phyloP scores from a whole-genome alignment of 92 coral and sea anemone genomes.

The Zoanthus gigantus region DNA sequence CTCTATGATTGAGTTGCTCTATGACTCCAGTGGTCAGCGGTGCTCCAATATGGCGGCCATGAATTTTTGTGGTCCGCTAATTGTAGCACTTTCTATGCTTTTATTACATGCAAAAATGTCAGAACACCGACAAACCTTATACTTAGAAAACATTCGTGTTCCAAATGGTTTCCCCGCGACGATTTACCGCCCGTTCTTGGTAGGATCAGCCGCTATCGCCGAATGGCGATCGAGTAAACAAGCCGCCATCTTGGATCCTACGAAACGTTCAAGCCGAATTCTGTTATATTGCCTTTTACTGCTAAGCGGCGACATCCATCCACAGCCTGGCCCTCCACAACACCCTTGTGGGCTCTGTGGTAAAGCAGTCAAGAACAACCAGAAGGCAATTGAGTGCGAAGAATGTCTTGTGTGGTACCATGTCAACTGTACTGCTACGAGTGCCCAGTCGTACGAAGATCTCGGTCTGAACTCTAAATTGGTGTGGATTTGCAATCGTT shows the following conservation, averaged over 20 bases:
- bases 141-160: conserved; percentile 14
- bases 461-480: conserved; percentile 42
- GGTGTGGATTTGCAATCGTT: conserved; percentile 48
- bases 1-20: too few relatives aligned
- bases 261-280: conserved; percentile 27
- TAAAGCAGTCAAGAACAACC: conserved; percentile 45
- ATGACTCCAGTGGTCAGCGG: neutral
- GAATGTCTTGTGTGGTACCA: neutral
- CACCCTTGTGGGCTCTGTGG: conserved; percentile 8
- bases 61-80: too few relatives aligned
- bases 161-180: conserved; percentile 16
- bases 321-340: too few relatives aligned
- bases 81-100: too few relatives aligned
- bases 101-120: conserved; percentile 3
- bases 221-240: conserved; percentile 2
- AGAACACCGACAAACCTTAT: neutral
- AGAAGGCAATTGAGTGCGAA: conserved; percentile 54
- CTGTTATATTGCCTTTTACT: conserved; percentile 26
- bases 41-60: neutral
- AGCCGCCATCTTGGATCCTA: conserved; percentile 17
- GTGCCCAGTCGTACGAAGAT: conserved; percentile 41
- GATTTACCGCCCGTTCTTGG: conserved; percentile 16
- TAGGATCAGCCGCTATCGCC: conserved; percentile 17
- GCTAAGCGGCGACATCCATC: neutral
- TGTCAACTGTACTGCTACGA: conserved; percentile 29